Conservation (phyloP, 1,140 invertebrate species). For the Reticulitermes speratus region DNA sequence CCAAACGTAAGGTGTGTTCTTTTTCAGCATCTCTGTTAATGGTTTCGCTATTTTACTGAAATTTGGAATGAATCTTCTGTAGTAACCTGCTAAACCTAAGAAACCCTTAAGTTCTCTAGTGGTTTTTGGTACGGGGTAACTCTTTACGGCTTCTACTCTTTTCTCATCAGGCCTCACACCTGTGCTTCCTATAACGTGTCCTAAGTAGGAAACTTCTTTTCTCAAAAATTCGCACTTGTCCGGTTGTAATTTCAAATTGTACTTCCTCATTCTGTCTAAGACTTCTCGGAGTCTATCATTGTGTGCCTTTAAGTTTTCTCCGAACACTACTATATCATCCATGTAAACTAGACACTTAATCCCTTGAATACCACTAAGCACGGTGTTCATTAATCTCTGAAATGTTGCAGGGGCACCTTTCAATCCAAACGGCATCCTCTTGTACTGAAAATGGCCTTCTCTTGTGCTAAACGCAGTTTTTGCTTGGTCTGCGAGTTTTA, state of each 20-base stretch:
- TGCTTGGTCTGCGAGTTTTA: constrained; percentile 42
- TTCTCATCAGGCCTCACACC: constrained; percentile 48
- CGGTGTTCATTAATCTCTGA: constrained; percentile 43
- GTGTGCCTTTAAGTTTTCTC: constrained; percentile 43
- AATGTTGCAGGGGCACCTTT: constrained; percentile 42
- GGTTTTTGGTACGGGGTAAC: constrained; percentile 47
- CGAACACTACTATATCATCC: constrained; percentile 49
- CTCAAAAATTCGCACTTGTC: constrained; percentile 51
- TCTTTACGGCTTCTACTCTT: constrained; percentile 45
- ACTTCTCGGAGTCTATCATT: constrained; percentile 41
- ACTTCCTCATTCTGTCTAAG: constrained; percentile 43
- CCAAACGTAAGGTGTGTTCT: constrained; percentile 42
- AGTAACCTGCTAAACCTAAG: constrained; percentile 47
- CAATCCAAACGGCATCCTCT: constrained; percentile 42
- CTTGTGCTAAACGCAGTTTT: constrained; percentile 51
- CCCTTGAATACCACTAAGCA: constrained; percentile 42
- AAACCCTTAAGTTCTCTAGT: constrained; percentile 47
- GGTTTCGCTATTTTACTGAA: constrained; percentile 44
- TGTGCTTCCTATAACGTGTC: constrained; percentile 45
- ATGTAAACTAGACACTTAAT: constrained; percentile 45
- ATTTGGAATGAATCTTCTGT: constrained; percentile 42
- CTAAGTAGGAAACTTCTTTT: constrained; percentile 48
- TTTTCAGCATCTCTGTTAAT: constrained; percentile 44
- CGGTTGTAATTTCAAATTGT: constrained; percentile 49
- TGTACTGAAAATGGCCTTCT: constrained; percentile 45